These are phyloP conservation scores for Sceloporus tristichus DNA, from an alignment of 2,113 vertebrate genomes.

Conservation along the genomic window DNA sequence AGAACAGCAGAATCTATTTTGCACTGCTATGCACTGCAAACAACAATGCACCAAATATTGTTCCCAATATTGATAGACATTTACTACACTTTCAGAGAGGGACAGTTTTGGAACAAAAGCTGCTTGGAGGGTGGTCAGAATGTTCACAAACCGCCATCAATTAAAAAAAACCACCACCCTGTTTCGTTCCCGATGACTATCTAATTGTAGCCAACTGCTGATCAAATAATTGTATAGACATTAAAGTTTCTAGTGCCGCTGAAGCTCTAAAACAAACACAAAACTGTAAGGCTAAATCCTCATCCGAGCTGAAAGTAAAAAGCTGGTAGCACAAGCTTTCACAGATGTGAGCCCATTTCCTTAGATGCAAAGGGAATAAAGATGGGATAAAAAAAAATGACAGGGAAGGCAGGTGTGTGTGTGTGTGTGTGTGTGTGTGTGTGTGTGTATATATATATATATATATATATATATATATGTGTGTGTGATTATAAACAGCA, in stretches of 20 bases:
- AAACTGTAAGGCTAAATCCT: slow-evolving; percentile 12
- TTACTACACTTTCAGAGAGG: background rate
- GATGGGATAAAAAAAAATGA: background rate
- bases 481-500: background rate
- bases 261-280: slow-evolving; percentile 13
- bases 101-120: background rate
- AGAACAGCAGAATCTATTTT: slow-evolving; percentile 48
- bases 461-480: no score
- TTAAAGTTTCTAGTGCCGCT: background rate
- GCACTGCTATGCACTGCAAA: background rate
- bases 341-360: no score
- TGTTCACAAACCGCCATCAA: background rate
- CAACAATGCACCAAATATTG: background rate
- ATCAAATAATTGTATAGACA: slow-evolving; percentile 21
- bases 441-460: no score
- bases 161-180: no score
- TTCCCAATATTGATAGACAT: rapidly evolving
- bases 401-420: background rate
- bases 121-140: background rate
- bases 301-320: background rate
- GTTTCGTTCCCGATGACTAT: background rate
- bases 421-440: no score
- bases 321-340: no score
- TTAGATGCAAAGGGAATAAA: background rate
- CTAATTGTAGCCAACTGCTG: background rate